A percentile compares a stretch with the other conserved stretches of the same genome.
Evolutionary conservation across 2,797 vertebrate species (phyloP).

Genomic region (Salmo trutta): DNA sequence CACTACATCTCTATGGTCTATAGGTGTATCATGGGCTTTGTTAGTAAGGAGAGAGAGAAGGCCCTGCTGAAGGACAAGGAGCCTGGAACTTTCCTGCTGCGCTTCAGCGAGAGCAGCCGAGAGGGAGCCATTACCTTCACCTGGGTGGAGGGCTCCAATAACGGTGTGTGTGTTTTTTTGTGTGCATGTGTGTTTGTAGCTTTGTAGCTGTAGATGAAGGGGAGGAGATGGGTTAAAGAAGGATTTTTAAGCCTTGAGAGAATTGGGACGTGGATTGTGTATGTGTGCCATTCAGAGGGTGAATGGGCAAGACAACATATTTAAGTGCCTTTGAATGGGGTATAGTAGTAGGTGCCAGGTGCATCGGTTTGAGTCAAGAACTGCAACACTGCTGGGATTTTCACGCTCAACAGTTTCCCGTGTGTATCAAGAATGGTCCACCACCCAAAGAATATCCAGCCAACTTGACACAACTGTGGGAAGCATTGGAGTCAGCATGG

Average conservation of each 20-base stretch:
- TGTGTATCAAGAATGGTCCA: too few relatives aligned
- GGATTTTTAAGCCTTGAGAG: too few relatives aligned
- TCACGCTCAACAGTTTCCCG: too few relatives aligned
- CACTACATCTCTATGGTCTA: not conserved
- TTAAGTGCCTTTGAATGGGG: too few relatives aligned
- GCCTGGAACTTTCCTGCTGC: conserved; percentile 90
- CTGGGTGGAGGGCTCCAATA: conserved; percentile 69
- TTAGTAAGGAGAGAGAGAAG: conserved; percentile 89
- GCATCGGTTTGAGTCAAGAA: too few relatives aligned
- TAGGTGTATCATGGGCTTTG: conserved; percentile 92
- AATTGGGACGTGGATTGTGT: not conserved
- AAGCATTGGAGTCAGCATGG: too few relatives aligned
- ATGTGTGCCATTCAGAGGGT: not conserved
- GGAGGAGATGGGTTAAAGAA: too few relatives aligned
- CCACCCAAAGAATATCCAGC: too few relatives aligned
- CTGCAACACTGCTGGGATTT: too few relatives aligned
- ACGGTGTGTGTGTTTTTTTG: conserved; percentile 54
- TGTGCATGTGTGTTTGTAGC: not conserved
- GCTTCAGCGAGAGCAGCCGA: conserved; percentile 95
- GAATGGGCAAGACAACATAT: too few relatives aligned
- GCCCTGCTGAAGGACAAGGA: conserved; percentile 81
- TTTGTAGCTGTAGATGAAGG: not conserved
- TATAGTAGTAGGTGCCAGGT: too few relatives aligned
- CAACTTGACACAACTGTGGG: too few relatives aligned
- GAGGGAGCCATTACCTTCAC: conserved; percentile 85